Base-by-base conservation (phyloP, 2,113 vertebrate species). In the Pomatostomus ruficeps region DNA sequence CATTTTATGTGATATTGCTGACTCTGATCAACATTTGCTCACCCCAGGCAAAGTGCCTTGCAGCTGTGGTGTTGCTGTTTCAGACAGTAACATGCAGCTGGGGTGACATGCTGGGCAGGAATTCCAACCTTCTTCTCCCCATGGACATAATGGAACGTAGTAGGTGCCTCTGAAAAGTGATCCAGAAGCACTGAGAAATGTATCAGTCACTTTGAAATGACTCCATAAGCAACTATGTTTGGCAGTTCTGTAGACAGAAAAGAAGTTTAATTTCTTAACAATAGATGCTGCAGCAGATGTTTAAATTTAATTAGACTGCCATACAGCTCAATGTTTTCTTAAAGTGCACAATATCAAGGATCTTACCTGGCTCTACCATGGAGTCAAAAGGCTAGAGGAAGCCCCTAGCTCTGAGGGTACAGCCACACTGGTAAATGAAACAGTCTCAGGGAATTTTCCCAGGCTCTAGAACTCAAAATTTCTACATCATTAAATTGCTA, bases 401-500 rank as follows among this genome's bases (percentile, higher is more conserved):
- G n/a, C 3, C 57, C 40, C 28, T 78, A 48, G 24, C 3, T n/a
- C 52, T 80, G 67, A 66, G 25, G 45, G 42, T 73, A 36, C 62
- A 58, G 29, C 26, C 62, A 58, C 59, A 12, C 14, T 19, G 45
- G 42, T 61, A 88, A 70, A 73, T 84, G 7, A 68, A 92, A 36
- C 22, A 76, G 46, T 77, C n/a, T 26, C 1, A 1, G 45, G 29
- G 61, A 89, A 58, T 77, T 80, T 95, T 95, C 73, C 67, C 63
- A 91, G 63, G 55, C 65, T 57, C 42, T 66, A 49, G 75, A 90
- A 88, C 75, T 73, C 67, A 83, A 73, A 91, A 95, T 96, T 94
- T 94, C 80, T 96, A 71, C 72, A 77, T 85, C 72, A 84, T 92
- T 95, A 88, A 95, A 38, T 77, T 77, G 59, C 63, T 84, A 48